Percentiles rank a stretch among this genome's conserved stretches.
Evolutionary conservation across 92 coral and sea anemone genomes (phyloP).

Genomic region (Zoanthus gigantus): DNA sequence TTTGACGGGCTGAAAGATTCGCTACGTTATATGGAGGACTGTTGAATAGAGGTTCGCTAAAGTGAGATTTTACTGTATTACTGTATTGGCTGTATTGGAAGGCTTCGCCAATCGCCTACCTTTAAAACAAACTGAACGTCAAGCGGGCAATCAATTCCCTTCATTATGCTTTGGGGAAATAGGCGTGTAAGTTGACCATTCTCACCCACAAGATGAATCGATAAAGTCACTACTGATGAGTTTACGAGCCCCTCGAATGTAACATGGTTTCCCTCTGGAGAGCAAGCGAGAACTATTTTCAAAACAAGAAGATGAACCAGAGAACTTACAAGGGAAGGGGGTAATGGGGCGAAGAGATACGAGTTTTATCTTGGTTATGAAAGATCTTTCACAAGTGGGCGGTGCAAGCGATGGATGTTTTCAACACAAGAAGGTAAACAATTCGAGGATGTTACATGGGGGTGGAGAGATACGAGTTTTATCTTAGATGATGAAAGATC

Average conservation of each 20-base stretch:
- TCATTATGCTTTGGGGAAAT: slow-evolving; percentile 91
- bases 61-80: not conserved
- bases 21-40: too few relatives aligned
- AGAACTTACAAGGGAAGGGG: too few relatives aligned
- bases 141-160: slow-evolving; percentile 92
- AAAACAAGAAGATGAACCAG: not conserved
- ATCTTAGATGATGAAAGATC: too few relatives aligned
- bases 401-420: too few relatives aligned
- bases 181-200: slow-evolving; percentile 87
- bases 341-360: too few relatives aligned
- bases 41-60: too few relatives aligned
- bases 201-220: slow-evolving; percentile 95
- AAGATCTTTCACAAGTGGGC: too few relatives aligned
- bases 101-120: slow-evolving; percentile 37
- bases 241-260: slow-evolving; percentile 85
- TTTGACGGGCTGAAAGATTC: too few relatives aligned
- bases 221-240: slow-evolving; percentile 74
- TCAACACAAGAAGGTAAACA: too few relatives aligned
- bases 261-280: slow-evolving; percentile 79
- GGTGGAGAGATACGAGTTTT: too few relatives aligned
- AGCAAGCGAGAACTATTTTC: not conserved
- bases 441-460: too few relatives aligned
- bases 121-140: slow-evolving; percentile 86
- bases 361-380: too few relatives aligned
- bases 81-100: not conserved